A percentile compares a stretch with the other conserved stretches of the same genome.
Conservation (phyloP, 2,797 vertebrate species). For the Eutrigla gurnardus region DNA sequence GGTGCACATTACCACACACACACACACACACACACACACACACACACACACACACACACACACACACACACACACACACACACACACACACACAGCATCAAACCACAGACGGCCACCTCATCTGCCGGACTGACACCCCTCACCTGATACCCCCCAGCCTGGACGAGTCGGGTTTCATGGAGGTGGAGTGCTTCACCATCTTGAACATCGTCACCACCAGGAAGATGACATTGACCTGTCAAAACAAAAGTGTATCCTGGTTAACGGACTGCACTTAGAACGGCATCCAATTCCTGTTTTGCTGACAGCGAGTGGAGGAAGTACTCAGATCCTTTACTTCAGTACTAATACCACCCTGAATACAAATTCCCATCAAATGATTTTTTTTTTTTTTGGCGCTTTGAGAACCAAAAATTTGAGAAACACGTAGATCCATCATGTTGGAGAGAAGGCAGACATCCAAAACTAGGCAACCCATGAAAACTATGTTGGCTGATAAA, state of each 20-base stretch:
- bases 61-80: slow-evolving; percentile 21
- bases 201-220: slow-evolving; percentile 98
- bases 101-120: slow-evolving; percentile 56
- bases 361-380: background rate
- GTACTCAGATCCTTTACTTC: slow-evolving; percentile 3
- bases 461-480: no score
- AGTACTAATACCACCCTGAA: background rate
- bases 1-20: slow-evolving; percentile 14
- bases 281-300: slow-evolving; percentile 58
- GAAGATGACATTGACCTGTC: slow-evolving; percentile 98
- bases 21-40: background rate
- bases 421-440: no score
- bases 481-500: background rate
- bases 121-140: slow-evolving; percentile 73
- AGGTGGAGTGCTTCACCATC: slow-evolving; percentile 99
- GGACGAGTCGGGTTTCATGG: slow-evolving; percentile 99
- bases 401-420: no score
- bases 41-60: slow-evolving; percentile 8
- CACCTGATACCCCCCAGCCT: slow-evolving; percentile 99
- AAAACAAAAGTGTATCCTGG: slow-evolving; percentile 81
- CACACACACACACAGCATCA: slow-evolving; percentile 24
- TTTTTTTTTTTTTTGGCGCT: no score
- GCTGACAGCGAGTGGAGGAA: slow-evolving; percentile 15
- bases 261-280: slow-evolving; percentile 76
- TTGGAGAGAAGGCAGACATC: no score